Percentiles rank a stretch among this genome's conserved stretches.
These are phyloP conservation scores for Boulengeromyrus knoepffleri DNA, from an alignment of 2,113 vertebrate genomes.

Conservation along the genomic window DNA sequence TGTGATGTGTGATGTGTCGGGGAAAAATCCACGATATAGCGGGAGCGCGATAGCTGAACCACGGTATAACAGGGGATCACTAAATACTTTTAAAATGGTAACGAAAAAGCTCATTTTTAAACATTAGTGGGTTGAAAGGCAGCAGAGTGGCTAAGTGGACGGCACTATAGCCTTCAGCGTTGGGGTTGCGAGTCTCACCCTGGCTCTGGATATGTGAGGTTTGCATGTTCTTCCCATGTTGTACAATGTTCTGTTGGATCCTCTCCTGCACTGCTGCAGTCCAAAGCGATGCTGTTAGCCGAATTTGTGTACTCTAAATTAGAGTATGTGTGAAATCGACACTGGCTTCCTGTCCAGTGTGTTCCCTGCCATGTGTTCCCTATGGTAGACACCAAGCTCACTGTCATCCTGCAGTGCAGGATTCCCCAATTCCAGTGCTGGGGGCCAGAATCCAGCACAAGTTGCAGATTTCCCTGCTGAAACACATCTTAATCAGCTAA, in stretches of 20 bases:
- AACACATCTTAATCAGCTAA: background rate
- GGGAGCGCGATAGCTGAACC: too few relatives aligned
- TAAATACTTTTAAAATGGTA: too few relatives aligned
- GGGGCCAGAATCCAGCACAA: background rate
- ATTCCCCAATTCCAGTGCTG: background rate
- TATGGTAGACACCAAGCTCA: background rate
- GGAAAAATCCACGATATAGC: too few relatives aligned
- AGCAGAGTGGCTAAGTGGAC: too few relatives aligned
- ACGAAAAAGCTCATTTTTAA: background rate
- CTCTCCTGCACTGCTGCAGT: background rate
- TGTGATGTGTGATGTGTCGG: too few relatives aligned
- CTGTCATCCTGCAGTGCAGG: background rate
- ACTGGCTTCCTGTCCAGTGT: background rate
- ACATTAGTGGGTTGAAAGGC: too few relatives aligned
- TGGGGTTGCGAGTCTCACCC: too few relatives aligned
- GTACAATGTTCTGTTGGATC: background rate
- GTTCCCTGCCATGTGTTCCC: background rate
- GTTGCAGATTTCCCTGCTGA: background rate
- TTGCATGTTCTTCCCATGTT: background rate
- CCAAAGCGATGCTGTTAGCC: background rate
- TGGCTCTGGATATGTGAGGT: background rate
- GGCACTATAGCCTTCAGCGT: too few relatives aligned
- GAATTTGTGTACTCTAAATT: background rate
- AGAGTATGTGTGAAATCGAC: background rate
- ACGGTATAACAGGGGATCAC: too few relatives aligned